phyloP scores from a whole-genome alignment of 2,797 vertebrate species.

The Danio jaintianensis region DNA sequence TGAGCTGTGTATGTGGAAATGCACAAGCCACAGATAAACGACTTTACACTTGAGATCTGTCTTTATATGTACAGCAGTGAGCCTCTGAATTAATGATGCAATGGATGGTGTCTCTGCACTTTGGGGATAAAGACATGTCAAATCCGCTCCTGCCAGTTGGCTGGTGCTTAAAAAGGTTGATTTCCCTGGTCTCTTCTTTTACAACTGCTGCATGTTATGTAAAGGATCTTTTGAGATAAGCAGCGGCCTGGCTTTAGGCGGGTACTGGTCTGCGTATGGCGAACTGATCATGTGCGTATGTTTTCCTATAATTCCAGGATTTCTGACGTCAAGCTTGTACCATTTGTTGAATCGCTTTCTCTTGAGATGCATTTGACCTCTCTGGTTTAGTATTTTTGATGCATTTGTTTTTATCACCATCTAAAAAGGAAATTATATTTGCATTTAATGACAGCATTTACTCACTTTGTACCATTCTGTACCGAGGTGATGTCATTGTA shows the following conservation, averaged over 20 bases:
- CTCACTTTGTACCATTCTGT: neutral
- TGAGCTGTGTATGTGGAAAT: constrained; percentile 3
- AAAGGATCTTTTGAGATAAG: constrained; percentile 6
- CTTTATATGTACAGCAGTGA: neutral
- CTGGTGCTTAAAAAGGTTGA: constrained; percentile 7
- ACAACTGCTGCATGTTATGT: constrained; percentile 32
- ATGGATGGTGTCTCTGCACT: neutral
- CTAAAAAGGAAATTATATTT: neutral
- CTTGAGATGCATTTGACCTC: neutral
- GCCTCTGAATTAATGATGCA: constrained; percentile 23
- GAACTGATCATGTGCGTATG: constrained; percentile 7
- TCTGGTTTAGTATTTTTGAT: neutral
- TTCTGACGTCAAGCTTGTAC: neutral
- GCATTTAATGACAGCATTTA: neutral
- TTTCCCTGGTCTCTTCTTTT: constrained; percentile 1
- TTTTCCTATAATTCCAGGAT: constrained; percentile 13
- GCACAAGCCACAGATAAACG: neutral
- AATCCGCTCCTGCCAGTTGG: constrained; percentile 14
- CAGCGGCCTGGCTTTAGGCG: neutral
- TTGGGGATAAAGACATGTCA: constrained; percentile 20
- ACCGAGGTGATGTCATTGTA: too few species aligned
- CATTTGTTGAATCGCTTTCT: neutral
- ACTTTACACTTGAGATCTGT: neutral
- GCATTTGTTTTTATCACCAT: neutral
- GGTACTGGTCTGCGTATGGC: neutral